Evolutionary conservation across 1,140 invertebrate genomes (phyloP), one percentile per base, ranked within the genome.

Genomic region (Popillia japonica): DNA sequence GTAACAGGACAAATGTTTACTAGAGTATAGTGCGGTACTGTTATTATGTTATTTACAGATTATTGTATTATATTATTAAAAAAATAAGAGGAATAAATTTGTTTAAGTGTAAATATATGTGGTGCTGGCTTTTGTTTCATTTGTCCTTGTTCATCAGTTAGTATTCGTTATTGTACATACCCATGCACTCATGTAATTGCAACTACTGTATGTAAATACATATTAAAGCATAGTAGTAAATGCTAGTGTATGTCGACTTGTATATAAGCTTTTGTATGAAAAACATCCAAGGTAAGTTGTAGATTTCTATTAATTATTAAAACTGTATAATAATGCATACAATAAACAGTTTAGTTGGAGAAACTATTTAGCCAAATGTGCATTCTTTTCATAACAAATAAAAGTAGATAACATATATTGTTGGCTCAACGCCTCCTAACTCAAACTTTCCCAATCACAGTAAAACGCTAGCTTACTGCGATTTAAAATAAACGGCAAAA

Each of bases 11-110:
- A 78, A 78, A 78, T 27, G 22, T 77, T 75, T 78, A 78, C n/a
- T 72, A 61, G 34, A 78, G 42, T 78, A 74, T 75, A 77, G 74
- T 78, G 79, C 79, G 80, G 80, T 82, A 80, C 80, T 79, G 80
- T 83, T 84, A 68, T 68, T 68, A 81, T 84, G 83, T 82, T 78
- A 77, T 84, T 74, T 76, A 76, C 17, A 82, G 77, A 84, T 80
- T 81, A 78, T 79, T 79, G 48, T 77, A 75, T 73, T 78, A 64
- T 78, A 78, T 73, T 78, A 74, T 78, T 72, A 40, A 80, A 80
- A 79, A 68, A 68, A 11, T 23, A 68, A 68, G 61, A 68, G 77
- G 78, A 82, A 84, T 83, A 83, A 83, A 82, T 79, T 75, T 83
- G 78, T 81, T 74, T 78, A 82, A 79, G 76, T 83, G 82, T 81